Evolutionary conservation across 2,797 vertebrate species (phyloP), one percentile per base, ranked within the genome.

Genomic region (Enteromius radiatus): DNA sequence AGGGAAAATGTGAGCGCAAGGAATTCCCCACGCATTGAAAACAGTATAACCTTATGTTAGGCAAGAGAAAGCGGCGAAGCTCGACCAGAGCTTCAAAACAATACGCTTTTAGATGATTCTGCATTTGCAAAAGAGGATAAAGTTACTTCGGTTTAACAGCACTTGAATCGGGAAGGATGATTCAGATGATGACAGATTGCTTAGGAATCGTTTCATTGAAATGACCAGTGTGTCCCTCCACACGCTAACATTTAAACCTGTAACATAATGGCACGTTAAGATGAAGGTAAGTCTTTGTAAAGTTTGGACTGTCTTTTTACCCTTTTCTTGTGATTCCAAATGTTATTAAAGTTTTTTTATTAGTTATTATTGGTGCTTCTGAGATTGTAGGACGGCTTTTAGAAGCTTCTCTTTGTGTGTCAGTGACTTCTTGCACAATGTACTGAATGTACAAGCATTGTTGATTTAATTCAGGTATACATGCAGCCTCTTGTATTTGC

Each of bases 1-100:
- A 93, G 93, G 88, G 94, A 94, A 94, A 95, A 94, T 94, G 92
- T 94, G 94, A 95, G 91, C 91, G 91, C 84, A 88, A 92, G 94
- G 93, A 95, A 95, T 94, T 94, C 94, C 94, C 94, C 94, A 93
- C 89, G 85, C 93, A 89, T 76, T 78, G 91, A 92, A 91, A 91
- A 85, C 85, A 93, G 89, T 79, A 86, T 87, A 90, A 88, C 90
- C 87, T 87, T 89, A 91, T 91, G 93, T 90, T 91, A 91, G 88
- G 78, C 87, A 71, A 82, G 83, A 63, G 63, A 64, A 78, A 82
- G 38, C 33, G 28, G 12, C 43, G 69, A 19, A 69, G 63, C 59
- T 47, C 43, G 73, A 41, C 15, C 6, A 36, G 73, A 87, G 81
- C 81, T 87, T 85, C 36, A 84, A 80, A 79, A 82, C 86, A 78